Base-by-base conservation (phyloP, 2,113 vertebrate species). In the Grammomys dolichurus region DNA sequence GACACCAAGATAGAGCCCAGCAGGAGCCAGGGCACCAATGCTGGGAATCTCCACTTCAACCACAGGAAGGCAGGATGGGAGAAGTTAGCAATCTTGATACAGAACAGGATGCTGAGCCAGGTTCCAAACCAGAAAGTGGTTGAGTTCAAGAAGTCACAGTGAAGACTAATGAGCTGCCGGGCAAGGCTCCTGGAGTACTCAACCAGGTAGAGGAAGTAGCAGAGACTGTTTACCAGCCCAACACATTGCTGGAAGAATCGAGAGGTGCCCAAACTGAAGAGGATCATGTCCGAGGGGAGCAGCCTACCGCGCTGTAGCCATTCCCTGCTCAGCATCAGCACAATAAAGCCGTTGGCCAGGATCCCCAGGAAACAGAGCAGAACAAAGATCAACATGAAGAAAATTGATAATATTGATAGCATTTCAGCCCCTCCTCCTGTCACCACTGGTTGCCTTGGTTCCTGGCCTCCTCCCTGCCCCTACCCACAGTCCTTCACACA, bases 41-140 rank as follows among this genome's bases (percentile, higher is more conserved):
- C 54, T 0, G 67, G 76, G 36, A 98, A 43, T 92, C 92, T 93
- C 97, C 96, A 96, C 93, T 97, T 97, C 58, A 97, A n/a, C 90
- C 94, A 96, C 2, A 97, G 91, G 84, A 98, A 98, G 78, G 76
- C 20, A 0, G 85, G 93, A 20, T 97, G 97, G n/a, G 94, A 89
- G 90, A 98, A 73, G 80, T 72, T 97, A 43, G 91, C 95, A 0
- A 97, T 89, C 96, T 97, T 97, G 31, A 89, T 1, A 16, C 97
- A 97, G 94, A 97, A 97, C n/a, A 97, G 86, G 26, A 90, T 40
- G 0, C 97, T 97, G 93, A 98, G 96, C 90, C 95, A 97, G 36
- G 97, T 89, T 3, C 90, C 60, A 36, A 98, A 96, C 93, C 97
- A 98, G 89, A 96, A 96, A 26, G 85, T 94, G 87, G 93, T 26